These are phyloP conservation scores for Limnephilus marmoratus DNA, from an alignment of 2,888 invertebrate species.

Conservation along the genomic window DNA sequence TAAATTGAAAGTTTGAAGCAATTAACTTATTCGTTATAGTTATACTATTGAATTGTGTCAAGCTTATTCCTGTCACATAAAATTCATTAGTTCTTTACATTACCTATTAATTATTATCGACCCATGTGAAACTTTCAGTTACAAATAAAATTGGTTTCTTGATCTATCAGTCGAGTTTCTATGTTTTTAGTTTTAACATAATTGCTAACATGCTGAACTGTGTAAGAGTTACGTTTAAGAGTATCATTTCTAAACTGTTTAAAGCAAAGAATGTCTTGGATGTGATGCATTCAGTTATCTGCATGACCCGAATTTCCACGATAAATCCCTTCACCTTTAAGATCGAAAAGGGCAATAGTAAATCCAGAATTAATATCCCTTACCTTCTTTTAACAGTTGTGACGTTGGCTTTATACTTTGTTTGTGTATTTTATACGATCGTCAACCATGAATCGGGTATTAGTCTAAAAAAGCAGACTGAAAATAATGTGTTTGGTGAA, in stretches of 20 bases:
- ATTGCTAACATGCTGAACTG: background rate
- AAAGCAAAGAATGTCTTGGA: conserved; percentile 3
- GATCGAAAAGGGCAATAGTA: background rate
- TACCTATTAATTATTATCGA: background rate
- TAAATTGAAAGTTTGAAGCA: background rate
- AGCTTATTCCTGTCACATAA: background rate
- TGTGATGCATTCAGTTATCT: background rate
- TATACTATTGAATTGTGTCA: background rate
- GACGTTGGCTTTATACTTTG: background rate
- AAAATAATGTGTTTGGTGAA: background rate
- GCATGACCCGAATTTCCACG: background rate
- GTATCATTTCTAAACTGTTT: background rate
- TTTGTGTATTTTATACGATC: background rate
- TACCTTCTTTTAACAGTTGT: background rate
- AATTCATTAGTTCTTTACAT: background rate
- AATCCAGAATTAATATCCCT: background rate
- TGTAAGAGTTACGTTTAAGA: background rate
- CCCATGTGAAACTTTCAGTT: background rate
- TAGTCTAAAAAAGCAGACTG: background rate
- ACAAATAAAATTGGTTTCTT: background rate
- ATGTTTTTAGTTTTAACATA: background rate
- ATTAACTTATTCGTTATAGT: background rate
- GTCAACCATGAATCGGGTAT: background rate
- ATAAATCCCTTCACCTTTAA: background rate
- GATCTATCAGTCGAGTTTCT: background rate